Percentiles rank a stretch among this genome's conserved stretches.
These are phyloP conservation scores for Melipona quadrifasciata DNA, from an alignment of 1,140 invertebrate genomes.

Conservation along the genomic window DNA sequence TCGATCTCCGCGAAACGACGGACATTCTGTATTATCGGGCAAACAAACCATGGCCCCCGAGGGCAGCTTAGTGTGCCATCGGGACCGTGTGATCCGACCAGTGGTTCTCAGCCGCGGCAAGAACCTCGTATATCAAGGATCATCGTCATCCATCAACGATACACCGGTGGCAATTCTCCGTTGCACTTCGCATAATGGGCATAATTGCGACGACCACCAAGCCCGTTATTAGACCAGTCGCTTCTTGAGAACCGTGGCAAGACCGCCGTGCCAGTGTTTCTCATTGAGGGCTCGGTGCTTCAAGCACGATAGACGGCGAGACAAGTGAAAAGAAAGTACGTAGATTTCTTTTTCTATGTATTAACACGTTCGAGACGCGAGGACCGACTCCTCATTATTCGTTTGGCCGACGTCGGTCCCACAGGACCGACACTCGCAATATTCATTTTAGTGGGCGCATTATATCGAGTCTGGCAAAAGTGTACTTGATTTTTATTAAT, in stretches of 20 bases:
- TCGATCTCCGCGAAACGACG: neutral
- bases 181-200: constrained; percentile 12
- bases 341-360: no score
- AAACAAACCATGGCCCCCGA: neutral
- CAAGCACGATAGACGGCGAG: neutral
- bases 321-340: no score
- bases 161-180: neutral
- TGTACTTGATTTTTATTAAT: no score
- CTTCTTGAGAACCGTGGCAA: constrained; percentile 37
- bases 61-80: neutral
- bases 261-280: constrained; percentile 7
- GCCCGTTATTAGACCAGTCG: constrained; percentile 31
- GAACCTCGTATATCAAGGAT: neutral
- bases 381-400: no score
- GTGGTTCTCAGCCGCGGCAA: neutral
- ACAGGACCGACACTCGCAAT: no score
- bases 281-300: neutral
- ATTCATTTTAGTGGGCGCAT: no score
- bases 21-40: neutral
- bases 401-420: no score
- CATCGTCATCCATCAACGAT: neutral
- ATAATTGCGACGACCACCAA: constrained; percentile 18
- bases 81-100: neutral
- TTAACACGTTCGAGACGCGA: no score
- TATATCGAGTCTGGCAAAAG: no score